Conservation (phyloP, 2,797 vertebrate species). For the Sciurus carolinensis region DNA sequence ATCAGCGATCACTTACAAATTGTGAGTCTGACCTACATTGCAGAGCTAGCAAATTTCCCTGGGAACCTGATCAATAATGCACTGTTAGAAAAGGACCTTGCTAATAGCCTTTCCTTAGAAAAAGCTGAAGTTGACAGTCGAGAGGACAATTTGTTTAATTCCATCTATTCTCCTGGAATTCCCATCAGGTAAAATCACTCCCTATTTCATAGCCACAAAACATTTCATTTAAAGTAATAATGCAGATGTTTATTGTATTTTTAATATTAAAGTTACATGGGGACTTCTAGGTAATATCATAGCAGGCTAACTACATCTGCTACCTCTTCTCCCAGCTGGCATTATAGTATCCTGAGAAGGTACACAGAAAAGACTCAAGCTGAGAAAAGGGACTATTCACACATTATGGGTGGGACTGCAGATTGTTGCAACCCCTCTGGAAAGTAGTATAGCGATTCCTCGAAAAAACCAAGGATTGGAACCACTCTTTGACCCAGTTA, state of each 20-base stretch:
- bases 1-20: slow-evolving; percentile 67
- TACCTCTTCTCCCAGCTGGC: not conserved
- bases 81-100: slow-evolving; percentile 65
- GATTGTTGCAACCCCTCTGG: too few relatives aligned
- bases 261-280: slow-evolving; percentile 14
- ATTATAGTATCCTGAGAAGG: not conserved
- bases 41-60: slow-evolving; percentile 70
- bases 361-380: not conserved
- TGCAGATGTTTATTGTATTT: slow-evolving; percentile 47
- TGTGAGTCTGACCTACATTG: slow-evolving; percentile 69
- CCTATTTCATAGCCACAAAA: slow-evolving; percentile 39
- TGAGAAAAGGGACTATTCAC: too few relatives aligned
- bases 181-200: slow-evolving; percentile 50
- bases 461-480: too few relatives aligned
- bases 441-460: too few relatives aligned
- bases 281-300: not conserved
- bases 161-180: slow-evolving; percentile 43
- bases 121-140: slow-evolving; percentile 63
- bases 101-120: slow-evolving; percentile 65
- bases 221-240: slow-evolving; percentile 46
- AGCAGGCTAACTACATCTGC: not conserved
- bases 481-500: too few relatives aligned
- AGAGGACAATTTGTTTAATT: slow-evolving; percentile 77
- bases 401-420: too few relatives aligned
- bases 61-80: slow-evolving; percentile 72